phyloP scores from a whole-genome alignment of 1,140 invertebrate species.

The Adoxophyes honmai region DNA sequence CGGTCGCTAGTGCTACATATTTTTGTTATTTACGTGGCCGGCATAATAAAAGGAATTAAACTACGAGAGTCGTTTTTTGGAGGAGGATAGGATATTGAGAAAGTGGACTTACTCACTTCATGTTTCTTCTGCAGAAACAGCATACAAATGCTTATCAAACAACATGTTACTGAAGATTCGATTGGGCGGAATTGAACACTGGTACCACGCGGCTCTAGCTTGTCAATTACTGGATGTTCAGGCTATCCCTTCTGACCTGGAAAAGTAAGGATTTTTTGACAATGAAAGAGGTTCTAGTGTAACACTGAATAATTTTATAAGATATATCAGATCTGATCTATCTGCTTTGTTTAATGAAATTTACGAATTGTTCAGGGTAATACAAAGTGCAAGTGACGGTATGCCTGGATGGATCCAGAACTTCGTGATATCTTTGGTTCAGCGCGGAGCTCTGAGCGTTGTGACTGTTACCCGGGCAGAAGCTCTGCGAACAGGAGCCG shows the following conservation, averaged over 20 bases:
- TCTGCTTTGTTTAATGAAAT: too few relatives aligned
- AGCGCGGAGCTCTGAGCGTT: slow-evolving; percentile 72
- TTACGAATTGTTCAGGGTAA: slow-evolving; percentile 54
- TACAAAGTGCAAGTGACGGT: slow-evolving; percentile 78
- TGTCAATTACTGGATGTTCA: slow-evolving; percentile 80
- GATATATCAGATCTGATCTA: too few relatives aligned
- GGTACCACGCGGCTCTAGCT: slow-evolving; percentile 78
- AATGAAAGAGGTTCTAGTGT: background rate
- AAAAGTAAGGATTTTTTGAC: slow-evolving; percentile 72
- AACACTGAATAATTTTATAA: too few relatives aligned
- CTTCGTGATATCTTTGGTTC: slow-evolving; percentile 78
- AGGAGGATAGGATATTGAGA: too few relatives aligned
- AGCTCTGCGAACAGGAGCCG: slow-evolving; percentile 29
- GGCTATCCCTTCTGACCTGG: slow-evolving; percentile 79
- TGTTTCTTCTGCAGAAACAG: slow-evolving; percentile 19
- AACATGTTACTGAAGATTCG: slow-evolving; percentile 42
- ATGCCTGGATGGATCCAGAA: slow-evolving; percentile 83
- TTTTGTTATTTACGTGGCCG: too few relatives aligned
- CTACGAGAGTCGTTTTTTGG: too few relatives aligned
- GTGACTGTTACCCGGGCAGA: slow-evolving; percentile 49
- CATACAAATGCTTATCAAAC: slow-evolving; percentile 30
- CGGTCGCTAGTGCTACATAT: too few relatives aligned
- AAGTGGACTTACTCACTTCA: too few relatives aligned
- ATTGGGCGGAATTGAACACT: slow-evolving; percentile 57
- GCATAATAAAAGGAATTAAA: too few relatives aligned